A percentile compares a stretch with the other conserved stretches of the same genome.
These are phyloP conservation scores for Zoanthus sansibaricus DNA, from an alignment of 92 coral and sea anemone species.

Conservation along the genomic window DNA sequence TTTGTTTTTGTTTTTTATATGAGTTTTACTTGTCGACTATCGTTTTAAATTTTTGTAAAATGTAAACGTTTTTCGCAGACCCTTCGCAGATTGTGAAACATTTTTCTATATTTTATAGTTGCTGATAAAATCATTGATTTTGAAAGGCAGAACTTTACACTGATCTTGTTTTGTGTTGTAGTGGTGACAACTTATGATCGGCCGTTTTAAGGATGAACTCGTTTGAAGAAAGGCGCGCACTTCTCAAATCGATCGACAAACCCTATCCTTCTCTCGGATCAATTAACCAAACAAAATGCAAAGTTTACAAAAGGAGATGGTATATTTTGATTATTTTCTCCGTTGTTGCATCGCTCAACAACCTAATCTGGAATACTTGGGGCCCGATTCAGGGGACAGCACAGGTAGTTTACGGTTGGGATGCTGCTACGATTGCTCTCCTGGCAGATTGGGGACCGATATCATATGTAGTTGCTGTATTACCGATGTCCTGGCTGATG, in stretches of 20 bases:
- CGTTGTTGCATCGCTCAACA: slow-evolving; percentile 78
- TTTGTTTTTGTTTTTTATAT: background rate
- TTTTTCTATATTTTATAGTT: background rate
- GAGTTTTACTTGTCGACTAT: background rate
- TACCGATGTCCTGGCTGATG: slow-evolving; percentile 98
- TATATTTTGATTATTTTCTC: slow-evolving; percentile 85
- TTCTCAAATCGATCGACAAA: slow-evolving; percentile 75
- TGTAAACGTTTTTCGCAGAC: background rate
- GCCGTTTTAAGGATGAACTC: slow-evolving; percentile 44
- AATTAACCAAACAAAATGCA: slow-evolving; percentile 77
- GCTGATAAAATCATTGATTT: background rate
- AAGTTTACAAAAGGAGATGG: slow-evolving; percentile 93
- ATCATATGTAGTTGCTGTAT: slow-evolving; percentile 85
- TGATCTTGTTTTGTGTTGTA: background rate
- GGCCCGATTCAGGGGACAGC: slow-evolving; percentile 97
- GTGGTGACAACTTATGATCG: background rate
- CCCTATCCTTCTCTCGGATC: slow-evolving; percentile 82
- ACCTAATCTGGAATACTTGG: slow-evolving; percentile 95
- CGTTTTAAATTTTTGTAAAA: background rate
- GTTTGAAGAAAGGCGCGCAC: slow-evolving; percentile 79
- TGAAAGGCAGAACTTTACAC: too few species aligned
- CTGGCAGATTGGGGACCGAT: slow-evolving; percentile 98
- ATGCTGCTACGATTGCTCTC: slow-evolving; percentile 79
- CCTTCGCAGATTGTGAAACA: background rate
- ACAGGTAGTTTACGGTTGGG: slow-evolving; percentile 91